Base-by-base conservation (phyloP, 1,140 invertebrate species). In the Calycopis cecrops region DNA sequence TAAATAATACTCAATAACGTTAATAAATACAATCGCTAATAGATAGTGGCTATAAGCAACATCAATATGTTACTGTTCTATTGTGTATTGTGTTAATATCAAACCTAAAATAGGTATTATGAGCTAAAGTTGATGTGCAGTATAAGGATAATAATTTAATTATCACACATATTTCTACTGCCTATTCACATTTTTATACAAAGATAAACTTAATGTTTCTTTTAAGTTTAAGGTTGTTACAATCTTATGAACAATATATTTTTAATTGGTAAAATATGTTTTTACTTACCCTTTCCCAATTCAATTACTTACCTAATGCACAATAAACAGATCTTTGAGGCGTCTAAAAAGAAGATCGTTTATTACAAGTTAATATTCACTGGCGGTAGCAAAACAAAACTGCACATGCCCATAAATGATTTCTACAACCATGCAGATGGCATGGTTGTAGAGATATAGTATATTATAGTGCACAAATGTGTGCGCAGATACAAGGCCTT, bases 1-100 rank as follows among this genome's bases (percentile, higher is more conserved):
- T 83, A 87, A 86, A 83, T 85, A 85, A 87, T 85, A 85, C 85
- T 88, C 85, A 88, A 77, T 88, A 87, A 77, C 86, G 66, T 82
- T 85, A 87, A 78, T 79, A 73, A 79, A 63, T 76, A 76, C 73
- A 73, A 68, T 73, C 66, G 65, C 67, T 62, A 67, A 63, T 69
- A 48, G 51, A 64, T 71, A 71, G 60, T 67, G 68, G 58, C 52
- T 57, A 65, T 63, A 60, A 60, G 52, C 60, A 52, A 65, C 59
- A 58, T 69, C 69, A 67, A 67, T 58, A 65, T 50, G 47, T 37
- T 51, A 51, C 16, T 37, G 17, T 48, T 40, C 28, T 37, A 38
- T 49, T 53, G 28, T 53, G 14, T 33, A 33, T 44, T 42, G 21
- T 16, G 40, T 44, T 44, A 44, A 28, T 28, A 28, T 28, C 21